A percentile compares a stretch with the other conserved stretches of the same genome.
phyloP scores from a whole-genome alignment of 1,140 invertebrate genomes.

The Brachionus asplanchnoidis region DNA sequence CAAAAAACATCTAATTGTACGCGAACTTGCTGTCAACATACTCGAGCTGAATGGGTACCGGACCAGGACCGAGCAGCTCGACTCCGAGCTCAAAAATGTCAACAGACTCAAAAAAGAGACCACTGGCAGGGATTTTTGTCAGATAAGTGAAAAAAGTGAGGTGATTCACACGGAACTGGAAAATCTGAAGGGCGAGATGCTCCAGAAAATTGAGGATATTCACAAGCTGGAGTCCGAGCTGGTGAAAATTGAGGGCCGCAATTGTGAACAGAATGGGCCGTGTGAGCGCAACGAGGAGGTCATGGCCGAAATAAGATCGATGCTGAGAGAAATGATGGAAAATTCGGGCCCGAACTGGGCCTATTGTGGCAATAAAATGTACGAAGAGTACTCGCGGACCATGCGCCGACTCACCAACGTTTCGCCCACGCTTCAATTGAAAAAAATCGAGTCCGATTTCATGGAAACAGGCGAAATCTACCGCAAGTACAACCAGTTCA shows the following conservation, averaged over 20 bases:
- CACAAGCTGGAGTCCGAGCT: conserved; percentile 23
- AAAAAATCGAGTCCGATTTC: conserved; percentile 7
- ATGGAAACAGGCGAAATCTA: conserved; percentile 20
- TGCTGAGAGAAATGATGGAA: conserved; percentile 37
- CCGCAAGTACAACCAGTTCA: conserved; percentile 12
- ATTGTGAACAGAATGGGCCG: neutral
- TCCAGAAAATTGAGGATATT: conserved; percentile 41
- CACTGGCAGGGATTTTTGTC: neutral
- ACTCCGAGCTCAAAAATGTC: conserved; percentile 23
- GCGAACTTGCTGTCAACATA: conserved; percentile 32
- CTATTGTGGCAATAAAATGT: neutral
- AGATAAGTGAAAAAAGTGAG: conserved; percentile 12
- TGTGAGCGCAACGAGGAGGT: neutral
- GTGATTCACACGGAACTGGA: conserved; percentile 11
- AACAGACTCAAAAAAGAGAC: conserved; percentile 22
- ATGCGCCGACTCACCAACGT: neutral
- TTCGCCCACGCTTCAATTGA: neutral
- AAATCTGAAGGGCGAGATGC: conserved; percentile 26
- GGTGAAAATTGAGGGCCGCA: conserved; percentile 14
- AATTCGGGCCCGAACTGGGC: neutral
- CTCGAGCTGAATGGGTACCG: conserved; percentile 26
- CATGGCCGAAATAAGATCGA: neutral
- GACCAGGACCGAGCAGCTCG: conserved; percentile 21
- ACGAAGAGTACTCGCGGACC: conserved; percentile 19
- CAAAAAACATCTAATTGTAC: conserved; percentile 24